These are phyloP conservation scores for Mixornis gularis DNA, from an alignment of 2,113 vertebrate genomes.

Conservation along the genomic window DNA sequence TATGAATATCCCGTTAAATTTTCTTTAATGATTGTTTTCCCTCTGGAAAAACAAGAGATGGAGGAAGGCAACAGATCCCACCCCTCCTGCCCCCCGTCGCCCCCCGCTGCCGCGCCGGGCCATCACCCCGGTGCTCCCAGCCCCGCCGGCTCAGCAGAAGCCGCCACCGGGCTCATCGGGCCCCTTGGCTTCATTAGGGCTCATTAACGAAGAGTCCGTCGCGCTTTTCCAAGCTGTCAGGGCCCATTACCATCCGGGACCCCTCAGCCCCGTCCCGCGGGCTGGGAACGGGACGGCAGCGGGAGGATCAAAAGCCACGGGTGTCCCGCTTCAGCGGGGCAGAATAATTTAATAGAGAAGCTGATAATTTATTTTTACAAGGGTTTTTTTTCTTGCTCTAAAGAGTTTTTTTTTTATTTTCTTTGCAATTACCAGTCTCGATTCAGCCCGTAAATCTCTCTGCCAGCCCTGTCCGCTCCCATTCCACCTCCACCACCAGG, in stretches of 20 bases:
- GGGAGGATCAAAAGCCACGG: slow-evolving; percentile 30
- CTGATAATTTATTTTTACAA: slow-evolving; percentile 22
- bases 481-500: neutral
- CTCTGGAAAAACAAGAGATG: rapidly evolving
- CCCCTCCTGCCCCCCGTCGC: rapidly evolving
- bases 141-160: neutral
- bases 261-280: neutral
- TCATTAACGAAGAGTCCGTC: slow-evolving; percentile 44
- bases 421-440: neutral
- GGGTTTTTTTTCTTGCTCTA: neutral
- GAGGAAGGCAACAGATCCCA: neutral
- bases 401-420: neutral
- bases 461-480: neutral
- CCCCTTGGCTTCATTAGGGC: slow-evolving; percentile 10
- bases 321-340: slow-evolving; percentile 33
- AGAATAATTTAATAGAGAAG: slow-evolving; percentile 64
- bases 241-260: neutral
- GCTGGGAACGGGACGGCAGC: slow-evolving; percentile 30
- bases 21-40: neutral
- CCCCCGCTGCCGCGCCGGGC: rapidly evolving
- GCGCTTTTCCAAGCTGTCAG: slow-evolving; percentile 38
- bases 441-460: neutral
- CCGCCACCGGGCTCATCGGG: neutral
- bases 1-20: rapidly evolving
- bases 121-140: neutral